Conservation (phyloP, 2,888 invertebrate species). For the Eristalinus aeneus region DNA sequence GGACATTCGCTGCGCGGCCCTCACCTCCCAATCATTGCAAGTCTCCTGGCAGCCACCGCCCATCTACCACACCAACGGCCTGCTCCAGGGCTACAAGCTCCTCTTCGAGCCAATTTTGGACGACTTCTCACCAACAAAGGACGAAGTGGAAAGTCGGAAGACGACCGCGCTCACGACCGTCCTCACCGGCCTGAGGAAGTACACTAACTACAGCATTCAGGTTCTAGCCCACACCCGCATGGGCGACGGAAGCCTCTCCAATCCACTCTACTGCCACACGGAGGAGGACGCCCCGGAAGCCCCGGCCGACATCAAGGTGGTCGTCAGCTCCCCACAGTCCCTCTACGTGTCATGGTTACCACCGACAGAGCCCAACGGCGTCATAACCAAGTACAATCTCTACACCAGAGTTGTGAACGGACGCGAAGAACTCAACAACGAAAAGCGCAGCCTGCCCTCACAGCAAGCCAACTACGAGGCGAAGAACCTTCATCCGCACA, state of each 20-base stretch:
- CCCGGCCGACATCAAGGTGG: conserved; percentile 90
- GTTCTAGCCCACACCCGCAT: conserved; percentile 89
- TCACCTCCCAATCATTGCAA: conserved; percentile 89
- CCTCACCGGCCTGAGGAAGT: conserved; percentile 87
- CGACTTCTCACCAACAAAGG: conserved; percentile 81
- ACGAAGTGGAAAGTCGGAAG: conserved; percentile 84
- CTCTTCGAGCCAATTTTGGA: conserved; percentile 86
- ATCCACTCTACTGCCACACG: conserved; percentile 87
- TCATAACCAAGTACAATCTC: conserved; percentile 88
- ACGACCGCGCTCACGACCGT: conserved; percentile 87
- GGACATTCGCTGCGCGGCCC: conserved; percentile 87
- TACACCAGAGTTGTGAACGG: conserved; percentile 87
- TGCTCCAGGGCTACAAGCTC: conserved; percentile 88
- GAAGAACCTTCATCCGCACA: conserved; percentile 85
- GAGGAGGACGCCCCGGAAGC: conserved; percentile 91
- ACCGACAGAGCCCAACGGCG: conserved; percentile 88
- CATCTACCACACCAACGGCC: conserved; percentile 87
- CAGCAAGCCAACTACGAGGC: conserved; percentile 86
- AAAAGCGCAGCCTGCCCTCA: conserved; percentile 85
- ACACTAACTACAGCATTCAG: conserved; percentile 91
- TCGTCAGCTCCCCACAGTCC: conserved; percentile 87
- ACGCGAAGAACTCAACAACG: conserved; percentile 86
- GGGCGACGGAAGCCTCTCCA: conserved; percentile 87
- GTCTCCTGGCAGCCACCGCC: conserved; percentile 91
- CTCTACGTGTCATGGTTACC: conserved; percentile 90